phyloP scores from a whole-genome alignment of 1,140 invertebrate genomes.

The Pteromalus puparum region DNA sequence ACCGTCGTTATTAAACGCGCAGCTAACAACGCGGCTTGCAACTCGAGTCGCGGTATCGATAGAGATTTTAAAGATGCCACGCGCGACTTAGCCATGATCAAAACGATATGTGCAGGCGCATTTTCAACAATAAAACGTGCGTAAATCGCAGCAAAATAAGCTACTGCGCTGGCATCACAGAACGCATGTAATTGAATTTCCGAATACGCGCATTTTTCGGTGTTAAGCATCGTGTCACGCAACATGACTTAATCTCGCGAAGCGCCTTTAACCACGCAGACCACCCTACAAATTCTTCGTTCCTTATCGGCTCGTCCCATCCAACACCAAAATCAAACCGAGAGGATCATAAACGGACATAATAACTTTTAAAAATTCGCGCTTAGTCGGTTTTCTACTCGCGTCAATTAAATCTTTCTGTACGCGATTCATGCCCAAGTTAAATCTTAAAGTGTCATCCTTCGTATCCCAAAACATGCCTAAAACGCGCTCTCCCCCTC shows the following conservation, averaged over 20 bases:
- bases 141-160: not conserved
- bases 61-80: not conserved
- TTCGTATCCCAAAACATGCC: constrained; percentile 42
- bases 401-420: constrained; percentile 11
- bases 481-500: constrained; percentile 5
- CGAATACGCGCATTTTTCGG: not conserved
- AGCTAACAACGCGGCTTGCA: not conserved
- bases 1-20: not conserved
- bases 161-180: not conserved
- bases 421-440: constrained; percentile 1
- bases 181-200: not conserved
- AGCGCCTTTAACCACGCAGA: constrained; percentile 11
- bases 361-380: constrained; percentile 45
- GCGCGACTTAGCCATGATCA: not conserved
- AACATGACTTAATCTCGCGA: not conserved
- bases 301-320: constrained; percentile 54
- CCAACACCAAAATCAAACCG: constrained; percentile 55
- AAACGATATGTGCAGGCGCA: not conserved
- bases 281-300: constrained; percentile 36
- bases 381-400: constrained; percentile 49
- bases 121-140: not conserved
- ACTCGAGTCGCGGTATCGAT: not conserved
- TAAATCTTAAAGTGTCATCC: not conserved
- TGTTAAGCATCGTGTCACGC: constrained; percentile 5
- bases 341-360: constrained; percentile 61